Base-by-base conservation (phyloP, 2,888 invertebrate genomes). In the Noctua pronuba region DNA sequence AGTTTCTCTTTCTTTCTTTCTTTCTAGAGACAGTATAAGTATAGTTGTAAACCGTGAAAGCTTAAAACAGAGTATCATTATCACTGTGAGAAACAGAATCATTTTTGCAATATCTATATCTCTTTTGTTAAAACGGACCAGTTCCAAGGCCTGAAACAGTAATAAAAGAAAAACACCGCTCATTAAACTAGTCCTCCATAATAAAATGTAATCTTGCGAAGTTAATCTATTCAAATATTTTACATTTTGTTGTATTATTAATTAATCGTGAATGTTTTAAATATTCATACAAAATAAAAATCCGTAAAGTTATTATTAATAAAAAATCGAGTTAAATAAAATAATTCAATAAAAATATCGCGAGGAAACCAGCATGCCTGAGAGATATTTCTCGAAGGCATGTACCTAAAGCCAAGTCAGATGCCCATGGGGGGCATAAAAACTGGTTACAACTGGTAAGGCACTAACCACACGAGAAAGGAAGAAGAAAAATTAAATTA, bases 111-210 rank as follows among this genome's bases (percentile, higher is more conserved):
- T 58, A 6, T 58, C n/a, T n/a, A 60, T 3, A 31, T 1, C 8
- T 31, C 16, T 60, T 64, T 44, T 66, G 24, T 66, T 46, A 73
- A 38, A 60, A 66, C 35, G 38, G 76, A 31, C 60, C 76, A 66
- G 46, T 49, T 49, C 31, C 38, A 52, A 52, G 41, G 18, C n/a
- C 5, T 18, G 18, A 41, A 31, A 35, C 10, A 44, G 2, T 3
- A 11, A n/a, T n/a, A n/a, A n/a, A 28, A 69, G 28, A 28, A 28
- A 24, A 6, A 49, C 28, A 52, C 31, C 31, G 2, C 11, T 28
- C 7, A 10, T 44, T 60, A n/a, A 49, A 46, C n/a, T 24, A 24
- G 70, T 46, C 21, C 10, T 10, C 8, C 1, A 28, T 16, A 10
- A 24, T 55, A 24, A 41, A 38, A 73, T 8, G 13, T 41, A 70